Percentiles rank a stretch among this genome's conserved stretches.
These are phyloP conservation scores for Nesidiocoris tenuis DNA, from an alignment of 2,888 invertebrate species.

Conservation along the genomic window DNA sequence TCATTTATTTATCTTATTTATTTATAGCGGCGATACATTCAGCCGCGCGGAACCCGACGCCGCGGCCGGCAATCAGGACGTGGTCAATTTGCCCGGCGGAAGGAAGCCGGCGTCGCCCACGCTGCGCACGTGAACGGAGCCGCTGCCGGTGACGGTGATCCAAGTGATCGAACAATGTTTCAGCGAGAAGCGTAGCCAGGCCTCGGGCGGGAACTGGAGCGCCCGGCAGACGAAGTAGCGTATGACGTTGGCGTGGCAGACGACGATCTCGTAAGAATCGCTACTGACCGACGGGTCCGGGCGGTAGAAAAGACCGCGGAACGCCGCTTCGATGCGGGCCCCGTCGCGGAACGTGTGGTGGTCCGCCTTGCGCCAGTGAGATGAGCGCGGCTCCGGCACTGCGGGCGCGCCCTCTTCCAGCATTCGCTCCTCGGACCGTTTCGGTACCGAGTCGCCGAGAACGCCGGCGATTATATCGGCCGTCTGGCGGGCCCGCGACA, in stretches of 20 bases:
- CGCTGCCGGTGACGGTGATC: slow-evolving; percentile 81
- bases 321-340: slow-evolving; percentile 92
- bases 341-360: slow-evolving; percentile 67
- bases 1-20: too few relatives aligned
- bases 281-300: slow-evolving; percentile 76
- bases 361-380: background rate
- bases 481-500: slow-evolving; percentile 92
- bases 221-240: slow-evolving; percentile 93
- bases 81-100: slow-evolving; percentile 69
- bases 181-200: slow-evolving; percentile 88
- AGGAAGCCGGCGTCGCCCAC: slow-evolving; percentile 91
- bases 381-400: slow-evolving; percentile 78
- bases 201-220: slow-evolving; percentile 94
- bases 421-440: slow-evolving; percentile 67
- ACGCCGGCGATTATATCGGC: slow-evolving; percentile 75
- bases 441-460: slow-evolving; percentile 57
- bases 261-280: slow-evolving; percentile 85
- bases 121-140: slow-evolving; percentile 76
- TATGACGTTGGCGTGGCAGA: slow-evolving; percentile 98
- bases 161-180: slow-evolving; percentile 93
- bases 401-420: slow-evolving; percentile 93
- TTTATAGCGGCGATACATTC: too few relatives aligned
- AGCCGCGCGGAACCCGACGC: too few relatives aligned
- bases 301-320: slow-evolving; percentile 87
- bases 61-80: slow-evolving; percentile 10